phyloP scores from a whole-genome alignment of 2,113 vertebrate species.

The Aythya baeri region DNA sequence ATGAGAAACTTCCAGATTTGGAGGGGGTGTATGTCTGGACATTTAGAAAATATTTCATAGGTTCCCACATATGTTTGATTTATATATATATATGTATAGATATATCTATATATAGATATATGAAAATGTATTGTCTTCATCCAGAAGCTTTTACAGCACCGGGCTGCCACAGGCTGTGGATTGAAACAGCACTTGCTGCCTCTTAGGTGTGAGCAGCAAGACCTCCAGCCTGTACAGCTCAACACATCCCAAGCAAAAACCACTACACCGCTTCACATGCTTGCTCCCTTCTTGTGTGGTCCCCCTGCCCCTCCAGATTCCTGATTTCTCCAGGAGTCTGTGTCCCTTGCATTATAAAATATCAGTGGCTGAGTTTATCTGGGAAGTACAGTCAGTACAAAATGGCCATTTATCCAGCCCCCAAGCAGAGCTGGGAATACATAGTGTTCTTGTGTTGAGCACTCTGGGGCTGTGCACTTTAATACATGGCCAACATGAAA shows the following conservation, averaged over 20 bases:
- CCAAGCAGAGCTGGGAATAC: not conserved
- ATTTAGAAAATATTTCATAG: not conserved
- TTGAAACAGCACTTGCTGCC: accelerated
- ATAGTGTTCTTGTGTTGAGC: accelerated
- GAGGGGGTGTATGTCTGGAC: not conserved
- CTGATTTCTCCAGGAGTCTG: not conserved
- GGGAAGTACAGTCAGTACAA: not conserved
- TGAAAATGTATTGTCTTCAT: not conserved
- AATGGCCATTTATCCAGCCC: not conserved
- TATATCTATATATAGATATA: not conserved
- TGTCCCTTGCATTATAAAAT: not conserved
- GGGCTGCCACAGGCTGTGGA: not conserved
- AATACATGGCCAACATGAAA: not conserved
- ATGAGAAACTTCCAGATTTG: not conserved
- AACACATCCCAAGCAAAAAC: not conserved
- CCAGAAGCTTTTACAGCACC: not conserved
- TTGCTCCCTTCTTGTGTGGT: not conserved
- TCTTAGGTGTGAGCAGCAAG: accelerated
- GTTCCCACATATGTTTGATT: not conserved
- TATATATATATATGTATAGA: not conserved
- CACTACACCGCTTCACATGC: not conserved
- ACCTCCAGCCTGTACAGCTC: not conserved
- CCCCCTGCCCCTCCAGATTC: not conserved
- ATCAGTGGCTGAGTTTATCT: not conserved
- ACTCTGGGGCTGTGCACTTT: not conserved